Base-by-base conservation (phyloP, 2,888 invertebrate species). In the Thymelicus sylvestris region DNA sequence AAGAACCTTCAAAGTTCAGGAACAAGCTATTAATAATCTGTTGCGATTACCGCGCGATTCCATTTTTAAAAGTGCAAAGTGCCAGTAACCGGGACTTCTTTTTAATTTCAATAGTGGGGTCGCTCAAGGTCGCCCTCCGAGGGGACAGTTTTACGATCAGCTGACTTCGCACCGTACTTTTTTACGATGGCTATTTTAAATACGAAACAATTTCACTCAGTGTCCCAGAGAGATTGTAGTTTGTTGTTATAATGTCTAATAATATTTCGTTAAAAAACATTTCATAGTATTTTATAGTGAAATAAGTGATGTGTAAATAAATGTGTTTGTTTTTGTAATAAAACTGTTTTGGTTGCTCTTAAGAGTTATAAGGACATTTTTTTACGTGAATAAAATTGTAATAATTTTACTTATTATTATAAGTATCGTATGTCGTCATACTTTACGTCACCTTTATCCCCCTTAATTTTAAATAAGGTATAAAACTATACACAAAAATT, bases 51-150 rank as follows among this genome's bases (percentile, higher is more conserved):
- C 47, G 57, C 62, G 78, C 80, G 82, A 85, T 86, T 85, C 86
- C 82, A 86, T 88, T 90, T 89, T 88, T 85, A 86, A 89, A 91
- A 92, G 92, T 91, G 88, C 91, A 90, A 87, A 90, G 92, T 87
- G 89, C 92, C 91, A 91, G 91, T 93, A 88, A 92, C 92, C 92
- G 81, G 81, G 83, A 85, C 86, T 86, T 88, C 84, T 91, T 87
- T 85, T 91, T 91, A 90, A 91, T 92, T 92, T 93, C 90, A 92
- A 93, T 93, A 93, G 93, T 93, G 92, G 92, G 92, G 92, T 91
- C 90, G 85, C 81, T 87, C 92, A 92, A 92, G 92, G 93, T 89
- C 91, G 84, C 81, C 85, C 84, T 83, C 86, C 81, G 87, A 89
- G 91, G 92, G 92, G 91, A 92, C 91, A 88, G 83, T 90, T 85